Conservation (phyloP, 2,113 vertebrate species). For the Pangasianodon gigas region DNA sequence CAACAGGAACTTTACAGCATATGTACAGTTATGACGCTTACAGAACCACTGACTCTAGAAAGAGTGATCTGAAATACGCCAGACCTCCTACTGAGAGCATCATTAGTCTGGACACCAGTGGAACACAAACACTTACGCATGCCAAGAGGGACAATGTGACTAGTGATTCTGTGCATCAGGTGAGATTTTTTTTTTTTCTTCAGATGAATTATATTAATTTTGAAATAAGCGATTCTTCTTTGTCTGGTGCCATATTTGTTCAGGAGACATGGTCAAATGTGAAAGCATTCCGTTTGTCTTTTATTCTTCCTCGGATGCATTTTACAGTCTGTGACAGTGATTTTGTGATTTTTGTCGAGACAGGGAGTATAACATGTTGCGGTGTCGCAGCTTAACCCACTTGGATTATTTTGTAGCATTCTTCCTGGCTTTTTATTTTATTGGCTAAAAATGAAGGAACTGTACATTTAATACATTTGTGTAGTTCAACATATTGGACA, state of each 20-base stretch:
- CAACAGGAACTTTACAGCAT: constrained; percentile 57
- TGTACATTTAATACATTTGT: background rate
- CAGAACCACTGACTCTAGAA: constrained; percentile 55
- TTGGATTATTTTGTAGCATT: background rate
- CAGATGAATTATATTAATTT: background rate
- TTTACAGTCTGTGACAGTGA: background rate
- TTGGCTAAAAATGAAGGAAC: background rate
- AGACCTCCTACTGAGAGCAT: constrained; percentile 48
- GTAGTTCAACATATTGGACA: background rate
- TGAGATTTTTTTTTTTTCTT: constrained; percentile 29
- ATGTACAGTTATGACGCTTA: constrained; percentile 57
- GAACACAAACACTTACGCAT: constrained; percentile 43
- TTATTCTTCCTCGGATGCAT: background rate
- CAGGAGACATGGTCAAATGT: background rate
- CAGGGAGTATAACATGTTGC: background rate
- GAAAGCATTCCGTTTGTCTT: background rate
- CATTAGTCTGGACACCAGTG: constrained; percentile 48
- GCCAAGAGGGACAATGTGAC: constrained; percentile 3
- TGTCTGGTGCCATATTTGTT: background rate
- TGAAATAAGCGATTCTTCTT: background rate
- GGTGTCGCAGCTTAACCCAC: background rate
- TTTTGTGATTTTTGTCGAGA: background rate
- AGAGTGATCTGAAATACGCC: constrained; percentile 51
- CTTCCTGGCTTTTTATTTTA: background rate
- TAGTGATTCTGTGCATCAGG: constrained; percentile 25